A percentile compares a stretch with the other conserved stretches of the same genome.
phyloP scores from a whole-genome alignment of 2,888 invertebrate genomes.

The Diogma glabrata region DNA sequence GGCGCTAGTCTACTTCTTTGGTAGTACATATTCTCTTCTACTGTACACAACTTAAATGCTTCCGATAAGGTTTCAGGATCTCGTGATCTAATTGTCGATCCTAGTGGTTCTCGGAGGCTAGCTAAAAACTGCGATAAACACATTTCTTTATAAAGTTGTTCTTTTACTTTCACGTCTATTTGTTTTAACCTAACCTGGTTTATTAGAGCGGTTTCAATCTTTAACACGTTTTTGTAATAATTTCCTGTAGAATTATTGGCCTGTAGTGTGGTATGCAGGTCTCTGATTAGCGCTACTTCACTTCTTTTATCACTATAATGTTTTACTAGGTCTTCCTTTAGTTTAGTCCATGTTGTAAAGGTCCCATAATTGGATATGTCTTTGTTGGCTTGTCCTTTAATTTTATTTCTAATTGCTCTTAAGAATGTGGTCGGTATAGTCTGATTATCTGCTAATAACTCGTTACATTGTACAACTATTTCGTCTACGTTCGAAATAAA shows the following conservation, averaged over 20 bases:
- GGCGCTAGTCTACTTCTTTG: background rate
- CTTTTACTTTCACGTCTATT: background rate
- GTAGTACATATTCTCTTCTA: too few relatives aligned
- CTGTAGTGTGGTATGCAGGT: background rate
- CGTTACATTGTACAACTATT: background rate
- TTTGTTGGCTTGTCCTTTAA: background rate
- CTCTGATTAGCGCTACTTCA: background rate
- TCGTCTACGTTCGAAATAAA: background rate
- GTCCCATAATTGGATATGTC: background rate
- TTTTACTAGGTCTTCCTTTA: background rate
- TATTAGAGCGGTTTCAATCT: background rate
- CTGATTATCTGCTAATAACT: background rate
- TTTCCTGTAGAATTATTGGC: background rate
- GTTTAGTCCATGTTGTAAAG: background rate
- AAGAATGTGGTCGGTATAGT: background rate
- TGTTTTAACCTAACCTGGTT: background rate
- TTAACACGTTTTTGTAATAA: background rate
- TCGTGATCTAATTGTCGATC: too few relatives aligned
- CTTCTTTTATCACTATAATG: background rate
- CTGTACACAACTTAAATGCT: background rate
- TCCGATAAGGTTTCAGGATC: background rate
- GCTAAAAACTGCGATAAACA: background rate
- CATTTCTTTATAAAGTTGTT: background rate
- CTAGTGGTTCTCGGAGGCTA: too few relatives aligned
- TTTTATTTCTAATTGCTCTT: background rate